Evolutionary conservation across 2,113 vertebrate species (phyloP), one percentile per base, ranked within the genome.

Genomic region (Triplophysa rosa): DNA sequence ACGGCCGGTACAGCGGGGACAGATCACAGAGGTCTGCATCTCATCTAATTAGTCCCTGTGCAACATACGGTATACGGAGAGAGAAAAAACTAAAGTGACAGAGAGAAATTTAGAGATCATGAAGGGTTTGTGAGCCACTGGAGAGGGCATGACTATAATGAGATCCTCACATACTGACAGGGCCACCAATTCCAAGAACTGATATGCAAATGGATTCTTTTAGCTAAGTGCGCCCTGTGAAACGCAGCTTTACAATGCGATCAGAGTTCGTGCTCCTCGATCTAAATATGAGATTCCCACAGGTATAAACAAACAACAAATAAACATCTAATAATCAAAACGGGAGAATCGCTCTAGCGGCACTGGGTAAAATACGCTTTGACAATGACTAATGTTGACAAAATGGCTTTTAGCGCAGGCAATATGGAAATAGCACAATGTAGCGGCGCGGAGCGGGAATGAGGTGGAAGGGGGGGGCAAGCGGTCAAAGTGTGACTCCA

Each of bases 91-190:
- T 70, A 79, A 45, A 70, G 42, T 79, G 76, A 80, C 83, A 82
- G 81, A 61, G 45, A 75, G 26, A 82, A 79, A 76, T 82, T 79
- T 66, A 67, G 77, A 84, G 71, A 79, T 82, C 77, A 79, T 84
- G 81, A 82, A 52, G 61, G 65, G 80, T 82, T 82, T 78, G 49
- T 64, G 74, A 77, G 74, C 74, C 74, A 65, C 74, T 75, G 72
- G 59, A 79, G 65, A 64, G 70, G 76, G 78, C 70, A 78, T n/a
- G 49, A 42, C 77, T 59, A 63, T 76, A 84, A 81, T 79, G 76
- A 82, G 67, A 72, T 84, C 65, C 29, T 79, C 73, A 71, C 76
- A 70, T 37, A 42, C 24, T 17, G 37, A 78, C 61, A 64, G 16
- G 54, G 63, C 69, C 68, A 79, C n/a, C 69, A 37, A 79, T 47